These are phyloP conservation scores for rat (Rattus norvegicus) DNA, from an alignment of 2,113 vertebrate species.

Conservation along the genomic window DNA sequence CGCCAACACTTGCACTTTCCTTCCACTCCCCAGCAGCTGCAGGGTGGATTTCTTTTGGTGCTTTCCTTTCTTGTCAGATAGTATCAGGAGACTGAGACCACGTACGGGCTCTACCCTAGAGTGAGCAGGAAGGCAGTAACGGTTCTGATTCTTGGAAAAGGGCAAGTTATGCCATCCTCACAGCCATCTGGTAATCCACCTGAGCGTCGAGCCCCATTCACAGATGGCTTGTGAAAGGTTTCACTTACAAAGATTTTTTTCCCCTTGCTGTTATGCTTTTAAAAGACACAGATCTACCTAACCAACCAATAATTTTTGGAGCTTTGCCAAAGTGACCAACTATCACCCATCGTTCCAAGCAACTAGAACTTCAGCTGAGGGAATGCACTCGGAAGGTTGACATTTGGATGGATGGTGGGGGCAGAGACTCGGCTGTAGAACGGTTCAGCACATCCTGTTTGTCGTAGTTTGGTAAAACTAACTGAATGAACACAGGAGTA, in stretches of 20 bases:
- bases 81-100: neutral
- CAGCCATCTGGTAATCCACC: neutral
- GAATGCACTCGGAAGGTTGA: neutral
- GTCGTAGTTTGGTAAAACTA: neutral
- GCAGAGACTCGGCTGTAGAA: neutral
- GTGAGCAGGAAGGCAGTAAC: neutral
- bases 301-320: neutral
- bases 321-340: conserved; percentile 8
- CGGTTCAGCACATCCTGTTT: neutral
- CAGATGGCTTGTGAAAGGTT: neutral
- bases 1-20: neutral
- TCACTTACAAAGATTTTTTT: neutral
- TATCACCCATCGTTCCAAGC: neutral
- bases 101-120: neutral
- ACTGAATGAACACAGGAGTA: neutral
- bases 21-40: neutral
- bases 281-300: neutral
- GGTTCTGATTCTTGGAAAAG: neutral
- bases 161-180: neutral
- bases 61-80: neutral
- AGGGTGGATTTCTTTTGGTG: neutral
- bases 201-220: neutral
- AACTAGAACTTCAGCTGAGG: neutral
- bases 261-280: neutral
- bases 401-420: neutral